A percentile compares a stretch with the other conserved stretches of the same genome.
Conservation (phyloP, 1,140 invertebrate genomes). For the Pachypsylla venusta region DNA sequence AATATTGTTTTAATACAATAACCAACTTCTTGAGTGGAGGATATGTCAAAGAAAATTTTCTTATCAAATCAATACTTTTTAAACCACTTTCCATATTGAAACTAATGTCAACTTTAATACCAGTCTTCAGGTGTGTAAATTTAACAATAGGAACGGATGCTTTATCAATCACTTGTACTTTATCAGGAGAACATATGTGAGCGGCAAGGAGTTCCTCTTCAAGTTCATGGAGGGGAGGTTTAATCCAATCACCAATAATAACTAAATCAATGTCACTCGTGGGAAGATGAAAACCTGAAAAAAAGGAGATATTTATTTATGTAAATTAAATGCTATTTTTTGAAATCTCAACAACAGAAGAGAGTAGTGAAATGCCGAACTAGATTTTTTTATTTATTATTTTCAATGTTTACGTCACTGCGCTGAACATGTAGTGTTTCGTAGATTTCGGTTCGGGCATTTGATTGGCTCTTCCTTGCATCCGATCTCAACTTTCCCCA, state of each 20-base stretch:
- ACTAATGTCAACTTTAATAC: slow-evolving; percentile 92
- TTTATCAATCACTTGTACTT: slow-evolving; percentile 91
- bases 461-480: too few relatives aligned
- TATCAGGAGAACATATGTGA: slow-evolving; percentile 70
- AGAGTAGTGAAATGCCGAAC: too few relatives aligned
- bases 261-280: slow-evolving; percentile 92
- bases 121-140: slow-evolving; percentile 84
- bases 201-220: slow-evolving; percentile 76
- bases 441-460: too few relatives aligned
- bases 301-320: too few relatives aligned
- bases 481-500: too few relatives aligned
- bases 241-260: slow-evolving; percentile 87
- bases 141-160: slow-evolving; percentile 96
- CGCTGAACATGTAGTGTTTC: too few relatives aligned
- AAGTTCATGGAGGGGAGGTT: slow-evolving; percentile 74
- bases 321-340: too few relatives aligned
- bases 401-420: too few relatives aligned
- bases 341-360: too few relatives aligned
- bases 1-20: slow-evolving; percentile 94
- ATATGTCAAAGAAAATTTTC: slow-evolving; percentile 60
- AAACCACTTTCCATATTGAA: slow-evolving; percentile 96
- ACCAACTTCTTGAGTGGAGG: slow-evolving; percentile 84
- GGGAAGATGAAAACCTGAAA: not conserved
- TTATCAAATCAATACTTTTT: slow-evolving; percentile 89
- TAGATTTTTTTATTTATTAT: too few relatives aligned